Percentiles rank a stretch among this genome's conserved stretches.
Conservation (phyloP, 2,797 vertebrate species). For the Enteromius viviparus region DNA sequence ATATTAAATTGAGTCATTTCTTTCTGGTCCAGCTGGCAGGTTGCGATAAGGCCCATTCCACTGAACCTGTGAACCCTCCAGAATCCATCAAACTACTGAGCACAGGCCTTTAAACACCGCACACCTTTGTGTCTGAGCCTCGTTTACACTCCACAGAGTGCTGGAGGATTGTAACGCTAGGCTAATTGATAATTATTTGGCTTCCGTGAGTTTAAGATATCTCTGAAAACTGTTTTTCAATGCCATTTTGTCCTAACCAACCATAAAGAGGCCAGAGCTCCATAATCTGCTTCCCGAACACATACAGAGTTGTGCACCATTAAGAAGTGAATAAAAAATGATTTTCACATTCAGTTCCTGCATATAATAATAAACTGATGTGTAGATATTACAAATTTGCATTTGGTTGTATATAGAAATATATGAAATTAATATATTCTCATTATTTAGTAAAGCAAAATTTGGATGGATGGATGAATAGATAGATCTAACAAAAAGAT, state of each 20-base stretch:
- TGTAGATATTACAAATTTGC: not conserved
- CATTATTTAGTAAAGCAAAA: not conserved
- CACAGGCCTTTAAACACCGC: conserved; percentile 42
- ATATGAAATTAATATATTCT: not conserved
- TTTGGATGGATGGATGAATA: not conserved
- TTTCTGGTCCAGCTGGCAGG: conserved; percentile 74
- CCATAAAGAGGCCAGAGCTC: not conserved
- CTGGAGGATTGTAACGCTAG: not conserved
- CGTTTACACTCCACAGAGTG: conserved; percentile 28
- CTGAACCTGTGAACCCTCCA: conserved; percentile 70
- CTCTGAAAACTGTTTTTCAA: conserved; percentile 4
- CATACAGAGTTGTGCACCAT: not conserved
- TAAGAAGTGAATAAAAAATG: not conserved
- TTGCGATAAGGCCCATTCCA: conserved; percentile 75
- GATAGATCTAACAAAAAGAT: not conserved
- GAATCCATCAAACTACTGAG: conserved; percentile 66
- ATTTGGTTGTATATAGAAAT: not conserved
- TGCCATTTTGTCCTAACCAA: conserved; percentile 23
- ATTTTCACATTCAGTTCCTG: not conserved
- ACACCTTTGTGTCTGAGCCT: conserved; percentile 39
- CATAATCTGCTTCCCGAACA: not conserved
- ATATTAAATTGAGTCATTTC: conserved; percentile 78
- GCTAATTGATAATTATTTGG: conserved; percentile 52
- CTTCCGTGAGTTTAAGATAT: conserved; percentile 11
- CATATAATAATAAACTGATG: not conserved